phyloP scores from a whole-genome alignment of 2,888 invertebrate species.

The Patella ulyssiponensis region DNA sequence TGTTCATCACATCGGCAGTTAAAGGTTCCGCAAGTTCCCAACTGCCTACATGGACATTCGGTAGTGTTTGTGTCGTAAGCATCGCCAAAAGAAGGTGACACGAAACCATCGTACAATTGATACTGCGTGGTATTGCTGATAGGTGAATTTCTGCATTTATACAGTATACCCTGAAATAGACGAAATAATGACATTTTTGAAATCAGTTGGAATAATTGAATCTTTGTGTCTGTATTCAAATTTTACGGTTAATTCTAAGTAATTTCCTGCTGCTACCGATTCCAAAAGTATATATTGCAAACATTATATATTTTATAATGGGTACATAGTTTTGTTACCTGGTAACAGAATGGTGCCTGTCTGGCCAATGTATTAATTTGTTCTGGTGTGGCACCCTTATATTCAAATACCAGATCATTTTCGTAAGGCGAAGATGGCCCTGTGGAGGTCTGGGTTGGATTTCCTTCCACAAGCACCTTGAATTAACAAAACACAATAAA shows the following conservation, averaged over 20 bases:
- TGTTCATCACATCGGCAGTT: constrained; percentile 56
- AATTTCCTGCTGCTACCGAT: no score
- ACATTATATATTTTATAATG: no score
- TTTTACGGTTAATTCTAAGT: no score
- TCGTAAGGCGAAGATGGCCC: no score
- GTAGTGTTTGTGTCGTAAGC: constrained; percentile 29
- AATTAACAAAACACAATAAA: no score
- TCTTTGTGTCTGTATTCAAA: no score
- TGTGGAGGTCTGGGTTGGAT: no score
- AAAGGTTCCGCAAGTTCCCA: constrained; percentile 46
- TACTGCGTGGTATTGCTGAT: constrained; percentile 36
- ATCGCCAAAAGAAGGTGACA: constrained; percentile 48
- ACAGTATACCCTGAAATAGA: constrained; percentile 46
- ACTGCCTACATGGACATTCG: constrained; percentile 51
- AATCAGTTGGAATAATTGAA: no score
- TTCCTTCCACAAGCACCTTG: no score
- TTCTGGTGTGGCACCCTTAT: constrained; percentile 41
- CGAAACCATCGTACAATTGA: constrained; percentile 29
- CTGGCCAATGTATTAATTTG: constrained; percentile 51
- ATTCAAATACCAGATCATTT: constrained; percentile 23
- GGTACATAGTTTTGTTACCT: constrained; percentile 38
- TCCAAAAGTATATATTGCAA: no score
- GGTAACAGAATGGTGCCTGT: constrained; percentile 53
- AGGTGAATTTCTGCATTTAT: constrained; percentile 49
- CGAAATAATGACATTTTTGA: neutral